Evolutionary conservation across 2,797 vertebrate genomes (phyloP).

Genomic region (Limnodromus scolopaceus): DNA sequence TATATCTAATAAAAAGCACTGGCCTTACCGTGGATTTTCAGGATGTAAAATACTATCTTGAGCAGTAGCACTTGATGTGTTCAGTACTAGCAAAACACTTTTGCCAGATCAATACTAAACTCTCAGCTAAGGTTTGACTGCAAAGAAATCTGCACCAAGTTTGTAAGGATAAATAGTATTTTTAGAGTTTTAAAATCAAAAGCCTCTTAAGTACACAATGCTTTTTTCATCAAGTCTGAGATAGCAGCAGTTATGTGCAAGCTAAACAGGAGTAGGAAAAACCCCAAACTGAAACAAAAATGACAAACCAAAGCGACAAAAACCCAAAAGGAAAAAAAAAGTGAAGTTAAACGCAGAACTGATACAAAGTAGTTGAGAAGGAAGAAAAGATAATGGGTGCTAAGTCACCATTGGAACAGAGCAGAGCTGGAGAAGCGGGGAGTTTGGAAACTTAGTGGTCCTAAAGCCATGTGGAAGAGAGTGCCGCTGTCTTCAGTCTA

Average conservation of each 20-base stretch:
- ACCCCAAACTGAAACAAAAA: neutral
- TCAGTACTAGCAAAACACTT: neutral
- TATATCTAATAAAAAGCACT: neutral
- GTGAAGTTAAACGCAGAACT: neutral
- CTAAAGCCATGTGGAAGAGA: neutral
- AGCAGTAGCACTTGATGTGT: neutral
- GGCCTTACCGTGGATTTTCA: neutral
- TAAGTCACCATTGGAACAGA: neutral
- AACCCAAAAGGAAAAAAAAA: neutral
- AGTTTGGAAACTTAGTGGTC: neutral
- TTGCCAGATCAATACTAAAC: neutral
- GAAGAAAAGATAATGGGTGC: neutral
- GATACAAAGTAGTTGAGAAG: neutral
- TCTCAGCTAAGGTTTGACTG: neutral
- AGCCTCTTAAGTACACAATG: neutral
- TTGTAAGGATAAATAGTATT: neutral
- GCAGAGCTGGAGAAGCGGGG: neutral
- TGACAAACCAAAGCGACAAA: neutral
- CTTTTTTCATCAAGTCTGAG: neutral
- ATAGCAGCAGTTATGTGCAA: neutral
- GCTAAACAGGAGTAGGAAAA: neutral
- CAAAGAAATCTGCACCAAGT: neutral
- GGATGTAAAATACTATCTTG: neutral
- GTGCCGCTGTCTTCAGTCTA: neutral
- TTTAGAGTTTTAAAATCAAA: neutral